Evolutionary conservation across 2,888 invertebrate genomes (phyloP), one percentile per base, ranked within the genome.

Genomic region (Ornithoptera priamus): DNA sequence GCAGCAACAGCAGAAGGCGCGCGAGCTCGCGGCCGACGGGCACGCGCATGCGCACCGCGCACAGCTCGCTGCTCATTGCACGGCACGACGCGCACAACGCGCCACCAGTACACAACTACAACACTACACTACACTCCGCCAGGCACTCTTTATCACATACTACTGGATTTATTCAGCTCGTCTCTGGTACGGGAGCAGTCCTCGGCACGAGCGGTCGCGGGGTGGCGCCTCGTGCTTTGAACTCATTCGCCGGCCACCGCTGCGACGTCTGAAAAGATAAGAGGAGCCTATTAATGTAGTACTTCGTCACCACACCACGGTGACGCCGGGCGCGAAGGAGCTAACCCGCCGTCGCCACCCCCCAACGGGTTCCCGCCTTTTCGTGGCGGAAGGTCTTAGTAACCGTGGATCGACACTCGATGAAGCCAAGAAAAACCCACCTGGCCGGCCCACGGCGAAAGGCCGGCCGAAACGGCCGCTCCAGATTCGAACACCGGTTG

Each of bases 61-160:
- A 80, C 83, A 82, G 84, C 74, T 88, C 87, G 87, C 87, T 85
- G 72, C 82, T 85, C 88, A 87, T 87, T 22, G n/a, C 56, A 61
- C 65, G 2, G 46, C 17, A 20, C 62, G 42, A 56, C 20, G 53
- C 58, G 53, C 72, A 70, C 71, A 69, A 78, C 77, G 76, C 76
- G 72, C 8, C 72, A 69, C 61, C 22, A 46, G 57, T 63, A 74
- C 75, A 74, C 73, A 78, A 79, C 76, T 77, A 73, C 69, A 76
- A 80, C 83, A 84, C 85, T 83, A 82, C 83, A 80, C 39, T 39
- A 39, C 39, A 39, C 85, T 30, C 30, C 73, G 74, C 70, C 42
- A 70, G 72, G 76, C 84, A 80, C 88, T 77, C 77, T 78, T 67
- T 85, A 84, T 90, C 90, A 92, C 91, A 92, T 90, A 86, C 85